Evolutionary conservation across 2,888 invertebrate species (phyloP).

Genomic region (Lasioglossum lativentre): DNA sequence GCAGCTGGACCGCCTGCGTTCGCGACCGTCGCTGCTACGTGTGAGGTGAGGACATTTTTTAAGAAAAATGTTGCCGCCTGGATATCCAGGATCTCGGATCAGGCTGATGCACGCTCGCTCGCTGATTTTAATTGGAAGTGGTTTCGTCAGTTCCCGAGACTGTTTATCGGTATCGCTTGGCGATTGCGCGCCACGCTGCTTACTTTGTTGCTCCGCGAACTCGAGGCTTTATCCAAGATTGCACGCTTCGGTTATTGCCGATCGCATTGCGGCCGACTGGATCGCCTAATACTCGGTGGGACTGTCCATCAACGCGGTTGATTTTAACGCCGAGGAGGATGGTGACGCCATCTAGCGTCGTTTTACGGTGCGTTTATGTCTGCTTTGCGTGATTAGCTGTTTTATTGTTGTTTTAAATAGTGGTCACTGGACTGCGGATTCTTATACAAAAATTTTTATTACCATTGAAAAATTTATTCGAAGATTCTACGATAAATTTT

Average conservation of each 20-base stretch:
- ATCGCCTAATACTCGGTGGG: neutral
- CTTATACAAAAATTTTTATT: neutral
- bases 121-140: slow-evolving; percentile 1
- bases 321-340: neutral
- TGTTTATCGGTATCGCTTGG: neutral
- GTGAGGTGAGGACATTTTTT: neutral
- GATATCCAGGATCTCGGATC: neutral
- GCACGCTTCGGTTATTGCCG: neutral
- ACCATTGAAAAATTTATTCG: neutral
- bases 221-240: neutral
- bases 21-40: neutral
- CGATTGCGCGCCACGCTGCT: neutral
- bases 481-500: neutral
- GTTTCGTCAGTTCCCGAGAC: neutral
- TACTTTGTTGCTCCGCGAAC: neutral
- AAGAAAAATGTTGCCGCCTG: neutral
- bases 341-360: slow-evolving; percentile 4
- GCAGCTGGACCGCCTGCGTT: neutral
- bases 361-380: neutral
- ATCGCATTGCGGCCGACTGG: neutral
- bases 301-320: neutral
- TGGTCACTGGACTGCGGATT: too few species aligned
- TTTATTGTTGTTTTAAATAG: neutral
- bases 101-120: neutral
- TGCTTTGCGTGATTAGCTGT: too few species aligned